Evolutionary conservation across 1,140 invertebrate species (phyloP), one percentile per base, ranked within the genome.

Genomic region (Ips typographus): DNA sequence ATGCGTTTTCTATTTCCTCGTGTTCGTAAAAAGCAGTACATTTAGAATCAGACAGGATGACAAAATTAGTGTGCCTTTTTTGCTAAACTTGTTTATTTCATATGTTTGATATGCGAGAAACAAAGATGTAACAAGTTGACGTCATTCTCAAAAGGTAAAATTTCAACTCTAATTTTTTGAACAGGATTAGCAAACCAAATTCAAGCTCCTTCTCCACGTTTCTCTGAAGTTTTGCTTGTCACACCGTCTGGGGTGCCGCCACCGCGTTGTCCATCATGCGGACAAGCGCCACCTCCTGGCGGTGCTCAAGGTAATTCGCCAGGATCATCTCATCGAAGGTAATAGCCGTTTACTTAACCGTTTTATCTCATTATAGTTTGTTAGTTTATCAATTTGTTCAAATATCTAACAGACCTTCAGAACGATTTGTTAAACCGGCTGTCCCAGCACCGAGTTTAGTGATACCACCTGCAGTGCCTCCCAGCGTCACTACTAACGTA

Each of bases 351-450:
- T 3, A 56, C 2, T 56, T 22, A 22, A 22, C 22, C 22, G 22
- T 22, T 22, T 22, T 22, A 22, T 22, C 22, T 49, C 22, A 49
- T 49, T 49, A 49, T n/a, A n/a, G n/a, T 2, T 22, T 2, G 1
- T 56, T 6, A 41, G n/a, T 60, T 60, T 8, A 60, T 42, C 4
- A 40, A 8, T n/a, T 8, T 60, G 40, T 51, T 51, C 41, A 2
- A 40, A 2, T 53, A 52, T 42, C 40, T 39, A 42, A 4, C 41
- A 66, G 65, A 64, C 84, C 89, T 51, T 88, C 88, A 72, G 91
- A 92, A 75, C 84, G 90, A 75, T 93, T 93, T 75, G 88, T 93
- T 39, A 93, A 92, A 78, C 90, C 90, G 65, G 87, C 87, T 71
- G 86, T 87, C 78, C 89, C 87, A 63, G 84, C 79, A 61, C 82